Base-by-base conservation (phyloP, 2,797 vertebrate species). In the Chelon auratus region DNA sequence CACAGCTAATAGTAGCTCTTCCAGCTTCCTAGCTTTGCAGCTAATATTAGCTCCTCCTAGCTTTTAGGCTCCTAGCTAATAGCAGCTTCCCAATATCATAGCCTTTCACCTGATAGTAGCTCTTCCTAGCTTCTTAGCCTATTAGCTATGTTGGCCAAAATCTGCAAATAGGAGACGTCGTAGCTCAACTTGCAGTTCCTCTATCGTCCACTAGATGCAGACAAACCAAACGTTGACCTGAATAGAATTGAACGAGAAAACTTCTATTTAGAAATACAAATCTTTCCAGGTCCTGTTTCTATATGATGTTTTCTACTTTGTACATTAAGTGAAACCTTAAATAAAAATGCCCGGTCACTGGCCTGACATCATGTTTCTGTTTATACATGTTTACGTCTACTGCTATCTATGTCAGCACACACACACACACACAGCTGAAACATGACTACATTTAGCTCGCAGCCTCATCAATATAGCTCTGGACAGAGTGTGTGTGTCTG, bases 321-420 rank as follows among this genome's bases (percentile, higher is more conserved):
- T 36, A 13, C 18, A 13, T 36, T 47, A 48, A 60, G 5, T 18
- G 10, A 6, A 26, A 68, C 0, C 36, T 7, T 26, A 18, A 62
- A 51, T 56, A 15, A 56, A 56, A 17, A 5, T 5, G 33, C 7
- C 33, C 11, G 9, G 12, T 56, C 9, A 42, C 15, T 51, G 36
- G 14, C 9, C 20, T 82, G 56, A 68, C 62, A 48, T 76, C 54
- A 68, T 45, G 50, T 67, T 82, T 84, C 85, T 89, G 65, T 88
- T 90, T 90, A 75, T 82, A 76, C 62, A 37, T 40, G 56, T 78
- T 88, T 82, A 83, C 75, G 56, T 80, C 48, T 2, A 59, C 50
- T 15, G 56, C 13, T 26, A 36, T 15, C 37, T 37, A 74, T 60
- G 43, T 62, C 9, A 43, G 30, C 42, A 22, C 58, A 67, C 69